Conservation (phyloP, 2,113 vertebrate species). For the Melanocharis versteri region DNA sequence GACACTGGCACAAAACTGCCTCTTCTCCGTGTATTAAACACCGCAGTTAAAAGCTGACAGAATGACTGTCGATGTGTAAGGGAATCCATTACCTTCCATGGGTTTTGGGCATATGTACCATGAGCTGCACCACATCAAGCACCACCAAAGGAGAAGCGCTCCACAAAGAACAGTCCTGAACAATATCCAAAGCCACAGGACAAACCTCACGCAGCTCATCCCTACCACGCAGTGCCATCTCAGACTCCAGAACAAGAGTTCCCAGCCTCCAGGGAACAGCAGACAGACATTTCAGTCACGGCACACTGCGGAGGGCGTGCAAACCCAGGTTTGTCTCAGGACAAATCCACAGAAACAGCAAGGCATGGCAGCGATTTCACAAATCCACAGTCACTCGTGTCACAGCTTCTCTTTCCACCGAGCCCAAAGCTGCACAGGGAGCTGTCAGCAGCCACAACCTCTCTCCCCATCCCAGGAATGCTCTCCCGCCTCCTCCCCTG, state of each 20-base stretch:
- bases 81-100: neutral
- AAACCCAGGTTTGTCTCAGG: slow-evolving; percentile 36
- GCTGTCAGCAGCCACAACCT: neutral
- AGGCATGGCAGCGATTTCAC: neutral
- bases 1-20: neutral
- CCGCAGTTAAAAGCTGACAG: neutral
- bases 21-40: neutral
- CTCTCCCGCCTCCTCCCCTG: neutral
- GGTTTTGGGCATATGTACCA: neutral
- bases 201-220: neutral
- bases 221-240: neutral
- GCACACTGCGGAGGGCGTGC: neutral
- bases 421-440: neutral
- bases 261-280: neutral
- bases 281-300: slow-evolving; percentile 9
- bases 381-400: neutral
- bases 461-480: neutral
- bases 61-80: neutral
- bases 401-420: rapidly evolving
- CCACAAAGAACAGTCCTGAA: neutral
- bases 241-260: neutral
- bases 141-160: neutral
- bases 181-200: neutral
- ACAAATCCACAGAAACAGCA: neutral
- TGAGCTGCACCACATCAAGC: rapidly evolving